Conservation (phyloP, 2,797 vertebrate species). For the Xerus rutilus region DNA sequence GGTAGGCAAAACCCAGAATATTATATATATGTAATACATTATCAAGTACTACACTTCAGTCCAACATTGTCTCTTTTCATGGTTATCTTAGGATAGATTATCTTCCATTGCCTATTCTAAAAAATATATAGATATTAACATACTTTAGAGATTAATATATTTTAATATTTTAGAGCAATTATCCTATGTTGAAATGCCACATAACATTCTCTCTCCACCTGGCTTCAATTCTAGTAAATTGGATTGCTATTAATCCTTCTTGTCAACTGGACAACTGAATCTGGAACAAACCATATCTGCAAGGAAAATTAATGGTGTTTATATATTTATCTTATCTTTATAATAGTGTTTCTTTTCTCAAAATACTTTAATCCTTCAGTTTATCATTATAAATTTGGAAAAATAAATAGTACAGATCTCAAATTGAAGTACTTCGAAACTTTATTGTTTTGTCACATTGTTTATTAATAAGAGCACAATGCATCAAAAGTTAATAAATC, state of each 20-base stretch:
- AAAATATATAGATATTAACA: too few relatives aligned
- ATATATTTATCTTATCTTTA: background rate
- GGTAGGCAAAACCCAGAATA: background rate
- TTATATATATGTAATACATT: background rate
- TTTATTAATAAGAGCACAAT: background rate
- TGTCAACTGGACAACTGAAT: background rate
- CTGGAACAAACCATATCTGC: background rate
- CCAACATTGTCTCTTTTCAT: too few relatives aligned
- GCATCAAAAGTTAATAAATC: background rate
- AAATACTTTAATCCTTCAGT: background rate
- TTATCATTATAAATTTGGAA: background rate
- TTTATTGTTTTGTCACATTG: background rate
- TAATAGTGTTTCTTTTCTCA: background rate
- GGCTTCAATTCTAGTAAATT: background rate
- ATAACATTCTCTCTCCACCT: background rate
- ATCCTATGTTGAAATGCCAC: background rate
- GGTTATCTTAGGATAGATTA: too few relatives aligned
- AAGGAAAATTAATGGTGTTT: background rate
- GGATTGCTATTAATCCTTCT: background rate
- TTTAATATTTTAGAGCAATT: background rate
- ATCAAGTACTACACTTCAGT: background rate
- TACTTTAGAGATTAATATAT: constrained; percentile 23
- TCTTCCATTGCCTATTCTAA: too few relatives aligned
- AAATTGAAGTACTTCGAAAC: background rate
- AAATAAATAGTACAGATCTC: background rate